Base-by-base conservation (phyloP, 2,113 vertebrate genomes). In the Hemibagrus wyckioides region DNA sequence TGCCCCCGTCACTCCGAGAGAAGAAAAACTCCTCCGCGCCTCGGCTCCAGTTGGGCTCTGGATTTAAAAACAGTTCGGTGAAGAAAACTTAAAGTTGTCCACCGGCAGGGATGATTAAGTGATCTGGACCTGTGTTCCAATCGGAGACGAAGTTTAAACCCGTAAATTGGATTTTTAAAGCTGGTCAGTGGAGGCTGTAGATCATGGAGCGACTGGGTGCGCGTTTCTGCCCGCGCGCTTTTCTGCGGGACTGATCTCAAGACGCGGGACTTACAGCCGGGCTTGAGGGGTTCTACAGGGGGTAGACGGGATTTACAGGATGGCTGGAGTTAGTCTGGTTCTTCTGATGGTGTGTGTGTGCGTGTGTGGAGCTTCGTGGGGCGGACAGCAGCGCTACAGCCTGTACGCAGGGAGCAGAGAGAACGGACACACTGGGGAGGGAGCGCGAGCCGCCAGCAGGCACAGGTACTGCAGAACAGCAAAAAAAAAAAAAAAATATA, bases 321-420 rank as follows among this genome's bases (percentile, higher is more conserved):
- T 92, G 92, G 90, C 89, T 83, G 90, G 90, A 80, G 57, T 84
- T 33, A 69, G 65, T 54, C 50, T 75, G 25, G 85, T 86, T 84
- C 52, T 90, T 30, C 36, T 90, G 65, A 71, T 92, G 39, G 84
- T 86, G 83, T 86, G 59, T 77, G 50, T 89, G 80, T 82, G 79
- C 69, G 75, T 90, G 44, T 89, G 76, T 83, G 89, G 88, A 83
- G 82, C 69, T 25, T 88, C 85, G 82, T 59, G 90, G 61, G 41
- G 89, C 86, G 36, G 90, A 91, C 83, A 89, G 88, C 92, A 93
- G 84, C 87, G 91, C 28, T 92, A 90, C 83, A 92, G 88, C 73
- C 88, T 92, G 28, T 92, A 92, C 61, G 44, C 89, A 33, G 91
- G 90, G 48, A 82, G 30, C 65, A 90, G 90, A 85, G 63, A 87